phyloP scores from a whole-genome alignment of 2,797 vertebrate genomes.

The Champsocephalus esox region DNA sequence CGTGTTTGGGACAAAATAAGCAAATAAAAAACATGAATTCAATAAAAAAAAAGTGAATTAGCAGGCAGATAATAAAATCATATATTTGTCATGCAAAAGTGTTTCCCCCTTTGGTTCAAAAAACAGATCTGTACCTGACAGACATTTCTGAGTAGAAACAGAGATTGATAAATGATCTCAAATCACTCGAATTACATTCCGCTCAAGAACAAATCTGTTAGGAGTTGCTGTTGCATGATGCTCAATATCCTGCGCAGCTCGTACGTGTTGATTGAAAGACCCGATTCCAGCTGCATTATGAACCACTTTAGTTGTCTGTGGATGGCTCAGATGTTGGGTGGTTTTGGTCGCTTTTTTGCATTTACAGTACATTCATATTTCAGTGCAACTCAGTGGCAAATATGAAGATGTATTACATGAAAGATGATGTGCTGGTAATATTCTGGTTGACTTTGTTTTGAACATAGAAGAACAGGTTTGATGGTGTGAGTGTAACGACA shows the following conservation, averaged over 20 bases:
- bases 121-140: neutral
- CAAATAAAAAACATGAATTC: neutral
- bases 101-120: neutral
- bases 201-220: neutral
- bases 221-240: neutral
- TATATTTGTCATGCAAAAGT: neutral
- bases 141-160: too few species aligned
- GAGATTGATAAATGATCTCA: too few species aligned
- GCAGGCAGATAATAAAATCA: neutral
- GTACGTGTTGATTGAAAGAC: too few species aligned
- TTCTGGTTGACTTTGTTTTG: neutral
- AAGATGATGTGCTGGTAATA: neutral
- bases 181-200: neutral
- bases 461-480: neutral
- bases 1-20: neutral
- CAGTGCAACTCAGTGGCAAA: neutral
- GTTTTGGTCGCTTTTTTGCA: neutral
- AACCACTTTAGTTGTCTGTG: neutral
- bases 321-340: neutral
- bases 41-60: neutral
- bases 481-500: neutral
- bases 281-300: neutral
- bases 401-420: neutral
- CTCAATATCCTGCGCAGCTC: neutral
- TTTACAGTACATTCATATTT: neutral